Conservation (phyloP, 2,113 vertebrate species). For the Notiomystis cincta region DNA sequence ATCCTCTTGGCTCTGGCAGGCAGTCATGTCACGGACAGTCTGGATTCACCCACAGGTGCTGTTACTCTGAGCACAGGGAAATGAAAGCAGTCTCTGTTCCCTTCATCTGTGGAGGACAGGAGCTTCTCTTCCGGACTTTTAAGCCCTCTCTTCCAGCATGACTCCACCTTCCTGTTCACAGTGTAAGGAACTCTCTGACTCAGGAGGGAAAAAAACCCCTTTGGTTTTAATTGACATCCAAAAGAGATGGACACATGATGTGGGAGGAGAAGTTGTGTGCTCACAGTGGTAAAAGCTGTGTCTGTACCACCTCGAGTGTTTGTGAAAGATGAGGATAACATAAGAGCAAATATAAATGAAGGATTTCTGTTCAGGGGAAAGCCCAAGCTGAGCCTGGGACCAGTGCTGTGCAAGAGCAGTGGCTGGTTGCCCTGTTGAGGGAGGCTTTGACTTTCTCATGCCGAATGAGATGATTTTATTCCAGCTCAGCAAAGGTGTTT, state of each 20-base stretch:
- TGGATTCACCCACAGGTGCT: neutral
- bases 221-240: neutral
- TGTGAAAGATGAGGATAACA: neutral
- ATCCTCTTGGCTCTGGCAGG: neutral
- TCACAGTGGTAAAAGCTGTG: neutral
- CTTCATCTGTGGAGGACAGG: neutral
- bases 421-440: neutral
- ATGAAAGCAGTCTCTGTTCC: conserved; percentile 4
- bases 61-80: neutral
- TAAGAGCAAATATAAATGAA: neutral
- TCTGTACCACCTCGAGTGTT: neutral
- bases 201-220: neutral
- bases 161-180: neutral
- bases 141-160: neutral
- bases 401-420: neutral
- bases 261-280: neutral
- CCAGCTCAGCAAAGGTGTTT: neutral
- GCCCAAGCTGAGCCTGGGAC: neutral
- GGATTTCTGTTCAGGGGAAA: neutral
- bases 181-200: neutral
- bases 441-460: neutral
- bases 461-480: neutral
- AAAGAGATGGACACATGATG: neutral
- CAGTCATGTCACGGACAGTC: neutral
- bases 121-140: neutral